Conservation (phyloP, 1,140 invertebrate genomes). For the Daktulosphaira vitifoliae region DNA sequence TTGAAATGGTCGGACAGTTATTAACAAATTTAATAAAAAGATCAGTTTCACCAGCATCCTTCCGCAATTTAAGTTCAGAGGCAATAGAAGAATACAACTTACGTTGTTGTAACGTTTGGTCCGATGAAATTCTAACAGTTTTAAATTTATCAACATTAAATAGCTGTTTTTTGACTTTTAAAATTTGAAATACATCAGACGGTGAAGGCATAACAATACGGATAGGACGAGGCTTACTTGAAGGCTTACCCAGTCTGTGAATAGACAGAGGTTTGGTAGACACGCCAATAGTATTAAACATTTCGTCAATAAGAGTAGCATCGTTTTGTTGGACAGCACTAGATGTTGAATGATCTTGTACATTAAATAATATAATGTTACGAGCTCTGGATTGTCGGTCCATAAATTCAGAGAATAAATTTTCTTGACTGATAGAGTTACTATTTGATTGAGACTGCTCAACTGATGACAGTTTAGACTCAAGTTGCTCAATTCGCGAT, state of each 20-base stretch:
- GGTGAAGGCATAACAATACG: not conserved
- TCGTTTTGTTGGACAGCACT: not conserved
- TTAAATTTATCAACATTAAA: not conserved
- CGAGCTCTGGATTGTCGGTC: too few species aligned
- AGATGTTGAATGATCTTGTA: not conserved
- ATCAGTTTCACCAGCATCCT: not conserved
- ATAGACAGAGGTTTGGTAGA: not conserved
- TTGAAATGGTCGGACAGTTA: too few species aligned
- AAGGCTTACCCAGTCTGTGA: not conserved
- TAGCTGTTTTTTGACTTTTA: not conserved
- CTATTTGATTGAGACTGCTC: not conserved
- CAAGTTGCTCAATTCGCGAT: not conserved
- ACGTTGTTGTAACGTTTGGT: not conserved
- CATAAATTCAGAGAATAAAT: too few species aligned
- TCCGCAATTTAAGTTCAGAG: not conserved
- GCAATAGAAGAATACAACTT: not conserved
- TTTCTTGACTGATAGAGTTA: not conserved
- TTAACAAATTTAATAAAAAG: too few species aligned
- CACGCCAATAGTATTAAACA: not conserved
- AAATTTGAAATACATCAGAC: not conserved
- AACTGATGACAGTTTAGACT: not conserved
- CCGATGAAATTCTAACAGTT: not conserved
- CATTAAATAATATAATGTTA: constrained; percentile 3
- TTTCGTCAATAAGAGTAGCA: not conserved
- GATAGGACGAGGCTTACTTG: not conserved